Base-by-base conservation (phyloP, 2,888 invertebrate genomes). In the Crocallis elinguaria region DNA sequence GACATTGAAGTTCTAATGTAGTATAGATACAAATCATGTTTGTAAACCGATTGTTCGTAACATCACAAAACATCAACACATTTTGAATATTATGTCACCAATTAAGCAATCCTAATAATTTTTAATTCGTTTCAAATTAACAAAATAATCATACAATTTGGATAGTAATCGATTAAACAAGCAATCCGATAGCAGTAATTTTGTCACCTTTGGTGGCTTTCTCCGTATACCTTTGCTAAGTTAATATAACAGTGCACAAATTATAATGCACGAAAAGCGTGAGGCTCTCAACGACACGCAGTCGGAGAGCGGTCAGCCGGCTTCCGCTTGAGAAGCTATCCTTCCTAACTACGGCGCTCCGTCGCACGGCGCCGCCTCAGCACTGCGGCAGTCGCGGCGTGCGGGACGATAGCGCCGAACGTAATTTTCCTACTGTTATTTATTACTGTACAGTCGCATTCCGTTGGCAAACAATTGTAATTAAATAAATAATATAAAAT, bases 371-470 rank as follows among this genome's bases (percentile, higher is more conserved):
- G n/a, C n/a, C n/a, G n/a, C n/a, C n/a, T n/a, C n/a, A n/a, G n/a
- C n/a, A n/a, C n/a, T 7, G 12, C 19, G 29, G 13, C 38, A 27
- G 6, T n/a, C 38, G 5, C 49, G 21, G 21, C 30, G 45, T 42
- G 39, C 37, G 39, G 58, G 65, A 61, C 61, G 54, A 81, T 77
- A 75, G 67, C 66, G 75, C 75, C 72, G 67, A 72, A 76, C 66
- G 74, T 78, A 79, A 77, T 84, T 79, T 82, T 75, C 74, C 86
- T 89, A 89, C 75, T 69, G 74, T 83, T 82, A 83, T 77, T 80
- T 81, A 81, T 77, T 81, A 82, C 90, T 91, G 87, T 91, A 91
- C 91, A 91, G 86, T 86, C 91, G 61, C 90, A 89, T 90, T 88
- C 91, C 90, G 88, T 87, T 88, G 90, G 91, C 86, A 87, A 88